Conservation (phyloP, 1,140 invertebrate genomes). For the Diploscapter pachys region DNA sequence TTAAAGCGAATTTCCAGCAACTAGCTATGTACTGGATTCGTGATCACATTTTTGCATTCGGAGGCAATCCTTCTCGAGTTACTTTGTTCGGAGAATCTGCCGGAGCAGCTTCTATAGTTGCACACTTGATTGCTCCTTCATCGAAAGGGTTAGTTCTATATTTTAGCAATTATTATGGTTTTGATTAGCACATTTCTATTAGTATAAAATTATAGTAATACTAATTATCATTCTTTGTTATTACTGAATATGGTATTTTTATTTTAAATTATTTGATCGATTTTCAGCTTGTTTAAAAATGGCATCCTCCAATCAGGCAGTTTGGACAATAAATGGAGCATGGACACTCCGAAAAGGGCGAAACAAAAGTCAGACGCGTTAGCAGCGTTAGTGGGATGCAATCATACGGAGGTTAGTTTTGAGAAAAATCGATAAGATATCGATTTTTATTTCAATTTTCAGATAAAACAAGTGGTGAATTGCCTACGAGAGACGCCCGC, state of each 20-base stretch:
- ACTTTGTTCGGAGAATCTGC: constrained; percentile 96
- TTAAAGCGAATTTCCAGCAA: constrained; percentile 35
- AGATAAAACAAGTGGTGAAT: constrained; percentile 37
- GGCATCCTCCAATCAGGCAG: constrained; percentile 68
- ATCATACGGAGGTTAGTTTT: constrained; percentile 41
- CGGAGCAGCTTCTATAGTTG: constrained; percentile 83
- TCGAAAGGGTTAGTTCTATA: constrained; percentile 64
- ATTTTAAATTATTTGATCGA: too few relatives aligned
- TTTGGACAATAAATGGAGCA: constrained; percentile 53
- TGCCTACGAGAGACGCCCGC: constrained; percentile 43
- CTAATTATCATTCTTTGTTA: too few relatives aligned
- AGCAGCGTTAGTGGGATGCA: constrained; percentile 50
- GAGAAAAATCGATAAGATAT: constrained; percentile 11
- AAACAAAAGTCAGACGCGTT: constrained; percentile 48
- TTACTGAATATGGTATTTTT: too few relatives aligned
- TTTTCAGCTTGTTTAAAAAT: constrained; percentile 71
- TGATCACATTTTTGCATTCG: constrained; percentile 86
- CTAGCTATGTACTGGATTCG: constrained; percentile 87
- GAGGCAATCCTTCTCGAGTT: constrained; percentile 81
- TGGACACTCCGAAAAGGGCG: constrained; percentile 55
- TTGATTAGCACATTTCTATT: too few relatives aligned
- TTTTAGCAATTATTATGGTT: not conserved
- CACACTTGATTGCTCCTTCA: constrained; percentile 85
- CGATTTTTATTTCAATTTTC: constrained; percentile 25
- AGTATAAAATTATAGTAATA: too few relatives aligned